phyloP scores from a whole-genome alignment of 2,888 invertebrate species.

The Rhamnusium bicolor region DNA sequence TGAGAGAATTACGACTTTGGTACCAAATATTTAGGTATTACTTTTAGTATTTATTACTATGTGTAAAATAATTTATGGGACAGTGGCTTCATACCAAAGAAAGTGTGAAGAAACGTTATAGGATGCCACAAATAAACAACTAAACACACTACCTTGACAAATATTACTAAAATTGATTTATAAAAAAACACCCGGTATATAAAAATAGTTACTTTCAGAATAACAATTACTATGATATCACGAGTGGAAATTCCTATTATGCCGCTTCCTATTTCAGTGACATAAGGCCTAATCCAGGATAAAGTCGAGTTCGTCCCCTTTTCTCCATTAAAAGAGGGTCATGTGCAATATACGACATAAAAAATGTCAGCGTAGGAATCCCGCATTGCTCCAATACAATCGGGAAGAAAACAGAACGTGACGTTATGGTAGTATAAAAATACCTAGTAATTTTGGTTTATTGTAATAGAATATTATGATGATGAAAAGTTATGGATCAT shows the following conservation, averaged over 20 bases:
- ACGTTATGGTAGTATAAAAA: conserved; percentile 8
- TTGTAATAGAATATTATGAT: conserved; percentile 2
- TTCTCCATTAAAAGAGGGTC: conserved; percentile 5
- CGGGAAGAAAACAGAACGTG: not conserved
- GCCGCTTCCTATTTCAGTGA: conserved; percentile 2
- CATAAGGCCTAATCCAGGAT: conserved; percentile 23
- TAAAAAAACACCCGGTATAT: too few species aligned
- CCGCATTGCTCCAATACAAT: conserved; percentile 2
- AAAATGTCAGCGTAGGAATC: conserved; percentile 3
- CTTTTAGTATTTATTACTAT: too few species aligned
- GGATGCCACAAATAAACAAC: too few species aligned
- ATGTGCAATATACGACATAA: conserved; percentile 4
- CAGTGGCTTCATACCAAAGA: too few species aligned
- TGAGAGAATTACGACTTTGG: too few species aligned
- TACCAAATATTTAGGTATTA: too few species aligned
- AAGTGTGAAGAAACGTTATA: too few species aligned
- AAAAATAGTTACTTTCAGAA: too few species aligned
- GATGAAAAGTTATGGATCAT: conserved; percentile 2
- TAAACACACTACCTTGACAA: too few species aligned
- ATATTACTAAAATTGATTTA: too few species aligned
- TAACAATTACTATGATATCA: conserved; percentile 7
- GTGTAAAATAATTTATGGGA: too few species aligned
- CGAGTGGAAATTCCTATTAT: conserved; percentile 19
- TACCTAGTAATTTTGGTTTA: conserved; percentile 1
- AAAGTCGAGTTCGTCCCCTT: conserved; percentile 3